Evolutionary conservation across 2,888 invertebrate species (phyloP), one percentile per base, ranked within the genome.

Genomic region (Andrena trimmerana): DNA sequence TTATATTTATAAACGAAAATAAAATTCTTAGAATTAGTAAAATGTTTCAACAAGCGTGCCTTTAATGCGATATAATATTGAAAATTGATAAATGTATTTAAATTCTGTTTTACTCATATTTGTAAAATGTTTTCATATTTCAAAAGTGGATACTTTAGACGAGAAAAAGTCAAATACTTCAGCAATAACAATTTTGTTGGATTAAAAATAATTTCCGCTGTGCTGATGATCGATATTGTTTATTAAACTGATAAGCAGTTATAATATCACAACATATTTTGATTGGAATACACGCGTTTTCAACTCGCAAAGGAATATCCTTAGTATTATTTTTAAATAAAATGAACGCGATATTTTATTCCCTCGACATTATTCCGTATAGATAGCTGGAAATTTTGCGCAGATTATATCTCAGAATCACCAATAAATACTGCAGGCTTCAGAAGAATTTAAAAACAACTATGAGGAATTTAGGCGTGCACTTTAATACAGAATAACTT

Each of bases 401-500:
- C 2, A 54, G 27, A 50, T 29, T 50, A 10, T 4, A 59, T 70
- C 0, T 54, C 31, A 0, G 50, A 42, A 52, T 48, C 27, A n/a
- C 20, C 16, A 24, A 36, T n/a, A 33, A 71, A 66, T 36, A 8
- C 16, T 52, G 62, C 13, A 69, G 59, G 16, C 52, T 36, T 3
- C 0, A 31, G 20, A 36, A 13, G n/a, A 42, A 54, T 6, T 27
- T 42, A 3, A 20, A 24, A n/a, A 36, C 31, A 42, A 29, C 36
- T 60, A 48, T 36, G 36, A 31, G 60, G 8, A 27, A 54, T 10
- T 27, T 52, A 33, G 31, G 7, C 31, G 27, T 27, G 24, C 31
- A 16, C 27, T 71, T 78, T 42, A 13, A 42, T 29, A 36, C 36
- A 24, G 70, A 67, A 52, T 60, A 71, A 7, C n/a, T 27, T 27